These are phyloP conservation scores for Hemiscyllium ocellatum DNA, from an alignment of 2,113 vertebrate species.

Conservation along the genomic window DNA sequence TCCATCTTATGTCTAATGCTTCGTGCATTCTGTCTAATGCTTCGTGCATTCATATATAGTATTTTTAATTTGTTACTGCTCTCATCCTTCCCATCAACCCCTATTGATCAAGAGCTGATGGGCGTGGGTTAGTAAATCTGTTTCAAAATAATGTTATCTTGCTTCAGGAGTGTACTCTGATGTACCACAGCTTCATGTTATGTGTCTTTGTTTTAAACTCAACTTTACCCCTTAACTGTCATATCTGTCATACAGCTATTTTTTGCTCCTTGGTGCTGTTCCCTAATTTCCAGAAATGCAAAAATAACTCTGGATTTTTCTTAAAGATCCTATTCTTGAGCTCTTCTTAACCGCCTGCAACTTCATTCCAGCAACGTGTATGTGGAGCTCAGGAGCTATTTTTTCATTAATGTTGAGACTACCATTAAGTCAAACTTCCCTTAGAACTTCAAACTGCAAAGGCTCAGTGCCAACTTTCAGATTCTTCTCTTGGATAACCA, in stretches of 20 bases:
- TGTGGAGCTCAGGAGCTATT: neutral
- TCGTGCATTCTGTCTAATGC: too few species aligned
- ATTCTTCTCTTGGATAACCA: too few species aligned
- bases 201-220: neutral
- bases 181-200: neutral
- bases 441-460: neutral
- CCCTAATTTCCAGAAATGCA: neutral
- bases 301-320: neutral
- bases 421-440: neutral
- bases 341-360: too few species aligned
- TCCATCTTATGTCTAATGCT: too few species aligned
- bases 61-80: too few species aligned
- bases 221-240: neutral
- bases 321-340: too few species aligned
- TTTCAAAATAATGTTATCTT: neutral
- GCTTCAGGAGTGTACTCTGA: neutral
- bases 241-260: neutral
- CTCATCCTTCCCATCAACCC: too few species aligned
- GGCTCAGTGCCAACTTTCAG: too few species aligned
- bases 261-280: neutral
- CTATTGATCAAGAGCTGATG: neutral
- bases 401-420: neutral
- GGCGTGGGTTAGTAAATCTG: neutral
- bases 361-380: neutral
- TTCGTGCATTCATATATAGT: too few species aligned